A percentile compares a stretch with the other conserved stretches of the same genome.
phyloP scores from a whole-genome alignment of 2,888 invertebrate species.

The Sphaeridia pumilis region DNA sequence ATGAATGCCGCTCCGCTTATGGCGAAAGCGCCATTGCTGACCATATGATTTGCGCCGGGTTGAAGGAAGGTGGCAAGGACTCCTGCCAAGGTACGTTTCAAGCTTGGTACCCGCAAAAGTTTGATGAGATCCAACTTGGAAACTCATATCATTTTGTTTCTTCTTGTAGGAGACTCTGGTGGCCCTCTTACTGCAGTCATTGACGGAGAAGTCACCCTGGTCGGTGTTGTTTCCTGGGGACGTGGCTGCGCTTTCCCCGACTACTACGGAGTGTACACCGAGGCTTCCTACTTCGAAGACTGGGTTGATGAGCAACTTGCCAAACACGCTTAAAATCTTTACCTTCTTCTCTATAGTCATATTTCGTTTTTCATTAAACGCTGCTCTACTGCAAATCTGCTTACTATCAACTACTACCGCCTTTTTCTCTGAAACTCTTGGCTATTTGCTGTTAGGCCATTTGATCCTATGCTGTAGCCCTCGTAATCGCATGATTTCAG shows the following conservation, averaged over 20 bases:
- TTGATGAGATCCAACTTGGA: too few relatives aligned
- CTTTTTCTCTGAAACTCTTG: too few relatives aligned
- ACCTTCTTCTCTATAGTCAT: too few relatives aligned
- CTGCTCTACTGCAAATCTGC: too few relatives aligned
- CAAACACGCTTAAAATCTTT: too few relatives aligned
- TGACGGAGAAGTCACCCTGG: background rate
- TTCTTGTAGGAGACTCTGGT: conserved; percentile 7
- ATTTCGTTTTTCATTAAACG: too few relatives aligned
- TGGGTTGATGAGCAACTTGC: conserved; percentile 6
- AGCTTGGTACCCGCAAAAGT: too few relatives aligned
- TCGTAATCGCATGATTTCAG: too few relatives aligned
- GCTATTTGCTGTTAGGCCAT: too few relatives aligned
- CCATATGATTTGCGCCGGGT: conserved; percentile 11
- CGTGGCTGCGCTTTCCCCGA: conserved; percentile 5
- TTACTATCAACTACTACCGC: too few relatives aligned
- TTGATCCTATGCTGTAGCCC: too few relatives aligned
- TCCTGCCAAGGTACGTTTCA: conserved; percentile 10
- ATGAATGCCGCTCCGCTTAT: conserved; percentile 3
- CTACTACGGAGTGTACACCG: conserved; percentile 6
- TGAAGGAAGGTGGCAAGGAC: conserved; percentile 6
- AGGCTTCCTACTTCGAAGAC: conserved; percentile 4
- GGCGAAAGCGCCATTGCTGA: background rate
- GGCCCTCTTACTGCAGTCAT: conserved; percentile 5
- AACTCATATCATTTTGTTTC: too few relatives aligned
- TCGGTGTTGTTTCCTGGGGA: conserved; percentile 9